Evolutionary conservation across 1,140 invertebrate species (phyloP), one percentile per base, ranked within the genome.

Genomic region (Caerostris darwini): DNA sequence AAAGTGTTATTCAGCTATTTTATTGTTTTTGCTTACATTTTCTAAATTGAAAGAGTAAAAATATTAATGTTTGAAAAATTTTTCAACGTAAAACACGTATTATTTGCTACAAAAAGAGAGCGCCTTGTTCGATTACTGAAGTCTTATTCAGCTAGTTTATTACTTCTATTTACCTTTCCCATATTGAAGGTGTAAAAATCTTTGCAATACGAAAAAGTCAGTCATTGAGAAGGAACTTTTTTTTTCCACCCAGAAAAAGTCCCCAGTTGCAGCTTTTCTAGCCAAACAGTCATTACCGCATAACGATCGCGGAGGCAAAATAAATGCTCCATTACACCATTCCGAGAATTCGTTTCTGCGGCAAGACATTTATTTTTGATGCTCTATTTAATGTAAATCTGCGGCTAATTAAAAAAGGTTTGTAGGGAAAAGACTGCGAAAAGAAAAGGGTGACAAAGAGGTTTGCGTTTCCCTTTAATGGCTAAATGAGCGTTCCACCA

Each of bases 351-450:
- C 90, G 71, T 67, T 69, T 57, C 59, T 19, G 2, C 10, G 58
- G 53, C 34, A 58, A 53, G 71, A 17, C 89, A 71, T 93, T 93
- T 93, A 87, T 93, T 86, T 58, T 93, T 86, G 82, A 93, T 86
- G 91, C 82, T 69, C 83, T 61, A 93, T 93, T 93, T 86, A 93
- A 87, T 69, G 82, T 53, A 93, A 87, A 93, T 86, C 91, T 93
- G 83, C 12, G 91, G 83, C 91, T 93, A 93, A 93, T 93, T 93
- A 93, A 93, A 91, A 93, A 86, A 71, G 91, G 61, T n/a, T 12
- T 54, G 17, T 3, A 61, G 34, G 19, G 34, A 89, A 57, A 85
- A 85, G 19, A 2, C 12, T n/a, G n/a, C n/a, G 57, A n/a, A 69
- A 93, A 86, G 53, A 67, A 93, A 81, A 90, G 81, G 34, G 56